Evolutionary conservation across 2,113 vertebrate genomes (phyloP).

Genomic region (Pachypanchax playfairii): DNA sequence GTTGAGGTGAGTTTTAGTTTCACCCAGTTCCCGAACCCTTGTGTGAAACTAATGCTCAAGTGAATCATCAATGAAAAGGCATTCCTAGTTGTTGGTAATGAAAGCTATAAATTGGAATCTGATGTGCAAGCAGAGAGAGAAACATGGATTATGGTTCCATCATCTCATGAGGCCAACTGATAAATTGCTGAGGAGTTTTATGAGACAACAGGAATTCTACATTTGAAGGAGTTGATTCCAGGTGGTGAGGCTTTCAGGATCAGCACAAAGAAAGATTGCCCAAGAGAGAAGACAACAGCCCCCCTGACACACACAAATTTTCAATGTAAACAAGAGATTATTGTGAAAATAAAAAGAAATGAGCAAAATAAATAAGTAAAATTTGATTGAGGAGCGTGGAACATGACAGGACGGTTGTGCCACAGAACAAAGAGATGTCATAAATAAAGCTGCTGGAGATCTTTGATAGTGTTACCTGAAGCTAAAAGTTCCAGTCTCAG

Average conservation of each 20-base stretch:
- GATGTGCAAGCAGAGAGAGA: slow-evolving; percentile 27
- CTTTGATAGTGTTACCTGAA: slow-evolving; percentile 27
- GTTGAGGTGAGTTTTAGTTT: no score
- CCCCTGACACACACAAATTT: slow-evolving; percentile 9
- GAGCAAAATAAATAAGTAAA: slow-evolving; percentile 61
- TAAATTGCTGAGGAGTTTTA: slow-evolving; percentile 11
- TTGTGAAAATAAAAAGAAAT: slow-evolving; percentile 23
- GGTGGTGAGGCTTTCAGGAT: slow-evolving; percentile 27
- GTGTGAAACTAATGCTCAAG: slow-evolving; percentile 22
- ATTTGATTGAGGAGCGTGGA: slow-evolving; percentile 37
- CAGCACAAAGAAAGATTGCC: slow-evolving; percentile 43
- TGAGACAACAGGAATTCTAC: background rate
- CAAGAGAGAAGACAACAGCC: slow-evolving; percentile 14
- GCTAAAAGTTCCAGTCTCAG: slow-evolving; percentile 14
- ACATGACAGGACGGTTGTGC: slow-evolving; percentile 6
- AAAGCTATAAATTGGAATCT: background rate
- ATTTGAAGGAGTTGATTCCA: slow-evolving; percentile 7
- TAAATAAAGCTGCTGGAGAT: slow-evolving; percentile 8
- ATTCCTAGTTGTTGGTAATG: background rate
- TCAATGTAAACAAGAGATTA: slow-evolving; percentile 49
- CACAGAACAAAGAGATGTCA: slow-evolving; percentile 9
- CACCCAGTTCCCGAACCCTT: slow-evolving; percentile 17
- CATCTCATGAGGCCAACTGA: slow-evolving; percentile 1
- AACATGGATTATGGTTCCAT: background rate
- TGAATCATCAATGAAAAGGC: slow-evolving; percentile 43